Evolutionary conservation across 2,797 vertebrate species (phyloP), one percentile per base, ranked within the genome.

Genomic region (Uromys caudimaculatus): DNA sequence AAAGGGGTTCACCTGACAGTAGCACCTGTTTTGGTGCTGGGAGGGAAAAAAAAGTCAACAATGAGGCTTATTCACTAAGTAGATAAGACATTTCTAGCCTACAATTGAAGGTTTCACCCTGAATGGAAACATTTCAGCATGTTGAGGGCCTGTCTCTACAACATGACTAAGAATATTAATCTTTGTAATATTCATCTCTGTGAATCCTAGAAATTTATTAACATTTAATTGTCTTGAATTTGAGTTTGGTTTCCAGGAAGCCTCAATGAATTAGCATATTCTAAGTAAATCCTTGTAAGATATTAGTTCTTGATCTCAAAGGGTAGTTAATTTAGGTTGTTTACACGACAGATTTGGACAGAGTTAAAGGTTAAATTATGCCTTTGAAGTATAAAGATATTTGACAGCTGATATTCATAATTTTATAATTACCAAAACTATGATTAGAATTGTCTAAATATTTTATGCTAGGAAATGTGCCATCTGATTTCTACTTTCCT

Each of bases 381-480:
- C 75, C 38, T 94, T 19, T 96, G 93, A 82, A 96, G 89, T 96
- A 95, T 96, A 97, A 97, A 96, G 81, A 73, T 91, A 97, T 93
- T 94, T 95, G 97, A 95, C 79, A 96, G 94, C 91, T 88, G 86
- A 96, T 97, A 96, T 95, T 97, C 95, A 97, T 96, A 97, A 97
- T 97, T 97, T 96, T 96, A 91, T 97, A 95, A 97, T 97, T 96
- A 97, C 21, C 60, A 47, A 97, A 97, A 84, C 95, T 90, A 82
- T 96, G 94, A 96, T 96, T 97, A 98, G 95, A 95, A 97, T 97
- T 95, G 96, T 97, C 95, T 96, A 96, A 96, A 95, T 97, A 97
- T 87, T 94, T 94, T 88, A 56, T 81, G 94, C 52, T 91, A 87
- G 82, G 52, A 79, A 95, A 95, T 94, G 60, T 95, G 69, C 90